Conservation (phyloP, 30 jellyfish, hydroid and myxozoan species). For the Aurelia sp. region DNA sequence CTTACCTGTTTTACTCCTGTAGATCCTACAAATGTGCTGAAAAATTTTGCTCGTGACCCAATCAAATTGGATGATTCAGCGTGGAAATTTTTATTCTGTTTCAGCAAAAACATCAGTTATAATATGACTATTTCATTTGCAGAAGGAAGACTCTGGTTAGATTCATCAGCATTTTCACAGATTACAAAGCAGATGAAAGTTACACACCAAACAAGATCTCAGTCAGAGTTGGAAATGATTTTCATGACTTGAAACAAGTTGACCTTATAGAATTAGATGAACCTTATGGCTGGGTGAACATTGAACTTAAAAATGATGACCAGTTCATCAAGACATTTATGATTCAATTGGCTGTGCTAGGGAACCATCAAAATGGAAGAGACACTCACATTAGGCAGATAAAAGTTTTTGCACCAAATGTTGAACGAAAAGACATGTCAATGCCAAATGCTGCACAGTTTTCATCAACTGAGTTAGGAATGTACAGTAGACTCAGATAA, state of each 20-base stretch:
- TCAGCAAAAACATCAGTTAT: too few species aligned
- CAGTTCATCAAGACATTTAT: slow-evolving; percentile 82
- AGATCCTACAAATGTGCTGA: too few species aligned
- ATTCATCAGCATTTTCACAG: slow-evolving; percentile 89
- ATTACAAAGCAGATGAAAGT: slow-evolving; percentile 98
- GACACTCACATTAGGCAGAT: slow-evolving; percentile 95
- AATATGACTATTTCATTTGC: background rate
- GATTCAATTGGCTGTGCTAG: slow-evolving; percentile 96
- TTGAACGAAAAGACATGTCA: slow-evolving; percentile 56
- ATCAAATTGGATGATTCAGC: too few species aligned
- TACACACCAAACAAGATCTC: slow-evolving; percentile 97
- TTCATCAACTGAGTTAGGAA: slow-evolving; percentile 65
- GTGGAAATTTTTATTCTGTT: too few species aligned
- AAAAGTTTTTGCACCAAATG: slow-evolving; percentile 94
- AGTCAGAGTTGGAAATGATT: slow-evolving; percentile 95
- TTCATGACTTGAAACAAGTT: slow-evolving; percentile 89
- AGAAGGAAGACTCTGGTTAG: slow-evolving; percentile 81
- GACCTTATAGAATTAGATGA: slow-evolving; percentile 93
- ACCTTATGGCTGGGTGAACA: slow-evolving; percentile 97
- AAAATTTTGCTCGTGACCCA: too few species aligned
- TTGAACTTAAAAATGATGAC: slow-evolving; percentile 79
- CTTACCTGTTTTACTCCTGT: too few species aligned
- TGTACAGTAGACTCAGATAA: slow-evolving; percentile 65
- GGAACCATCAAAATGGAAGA: slow-evolving; percentile 99
- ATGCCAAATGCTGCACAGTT: slow-evolving; percentile 69